phyloP scores from a whole-genome alignment of 2,113 vertebrate species.

The Acrocephalus kingi region DNA sequence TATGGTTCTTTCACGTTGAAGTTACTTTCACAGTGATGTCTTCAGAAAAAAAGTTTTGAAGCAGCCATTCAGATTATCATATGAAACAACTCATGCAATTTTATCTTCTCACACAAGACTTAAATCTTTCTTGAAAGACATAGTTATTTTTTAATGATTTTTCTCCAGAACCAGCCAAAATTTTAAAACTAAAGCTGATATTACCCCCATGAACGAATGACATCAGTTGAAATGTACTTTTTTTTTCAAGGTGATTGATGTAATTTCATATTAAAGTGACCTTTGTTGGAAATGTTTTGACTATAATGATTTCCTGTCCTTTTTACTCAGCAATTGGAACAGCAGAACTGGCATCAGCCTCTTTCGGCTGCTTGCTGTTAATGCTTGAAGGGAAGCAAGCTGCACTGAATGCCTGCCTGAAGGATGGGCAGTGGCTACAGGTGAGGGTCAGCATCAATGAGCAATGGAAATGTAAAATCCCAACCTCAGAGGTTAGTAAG shows the following conservation, averaged over 20 bases:
- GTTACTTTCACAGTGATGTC: background rate
- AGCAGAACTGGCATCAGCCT: slow-evolving; percentile 71
- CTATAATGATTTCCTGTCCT: slow-evolving; percentile 94
- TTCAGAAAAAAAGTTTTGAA: background rate
- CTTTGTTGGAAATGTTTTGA: slow-evolving; percentile 88
- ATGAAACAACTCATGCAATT: slow-evolving; percentile 20
- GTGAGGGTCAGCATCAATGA: background rate
- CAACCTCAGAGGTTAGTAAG: background rate
- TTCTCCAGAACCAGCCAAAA: slow-evolving; percentile 49
- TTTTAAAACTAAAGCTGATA: slow-evolving; percentile 62
- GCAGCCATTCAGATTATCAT: background rate
- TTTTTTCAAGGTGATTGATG: slow-evolving; percentile 87
- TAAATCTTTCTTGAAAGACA: slow-evolving; percentile 60
- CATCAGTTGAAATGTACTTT: slow-evolving; percentile 70
- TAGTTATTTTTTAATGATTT: slow-evolving; percentile 72
- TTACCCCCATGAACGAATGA: slow-evolving; percentile 2
- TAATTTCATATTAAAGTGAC: slow-evolving; percentile 90
- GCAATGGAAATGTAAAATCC: background rate
- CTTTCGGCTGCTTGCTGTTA: slow-evolving; percentile 71
- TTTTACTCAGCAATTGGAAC: slow-evolving; percentile 78
- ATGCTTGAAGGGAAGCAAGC: slow-evolving; percentile 75
- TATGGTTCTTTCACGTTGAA: background rate
- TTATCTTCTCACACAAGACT: slow-evolving; percentile 15
- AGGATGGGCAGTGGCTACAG: background rate
- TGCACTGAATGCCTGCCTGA: slow-evolving; percentile 14